Percentiles rank a stretch among this genome's conserved stretches.
phyloP scores from a whole-genome alignment of 2,888 invertebrate species.

The Dicranocentrus wangi region DNA sequence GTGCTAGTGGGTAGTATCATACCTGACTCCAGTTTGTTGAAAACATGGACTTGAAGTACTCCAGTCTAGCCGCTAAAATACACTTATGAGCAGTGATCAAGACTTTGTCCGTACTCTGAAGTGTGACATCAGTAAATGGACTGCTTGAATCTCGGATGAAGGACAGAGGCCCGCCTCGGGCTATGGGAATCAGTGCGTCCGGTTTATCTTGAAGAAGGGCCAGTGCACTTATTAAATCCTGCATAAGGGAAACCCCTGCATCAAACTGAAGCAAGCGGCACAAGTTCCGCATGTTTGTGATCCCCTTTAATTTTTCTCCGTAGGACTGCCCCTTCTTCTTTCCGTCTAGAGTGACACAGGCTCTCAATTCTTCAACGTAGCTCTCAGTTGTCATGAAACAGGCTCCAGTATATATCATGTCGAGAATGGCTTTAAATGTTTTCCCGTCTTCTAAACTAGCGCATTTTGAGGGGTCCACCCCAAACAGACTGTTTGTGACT shows the following conservation, averaged over 20 bases:
- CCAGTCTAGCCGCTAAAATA: slow-evolving; percentile 85
- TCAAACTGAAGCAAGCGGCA: slow-evolving; percentile 65
- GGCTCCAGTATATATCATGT: slow-evolving; percentile 30
- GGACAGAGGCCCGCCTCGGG: slow-evolving; percentile 42
- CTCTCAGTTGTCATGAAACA: background rate
- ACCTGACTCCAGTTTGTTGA: slow-evolving; percentile 79
- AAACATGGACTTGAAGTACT: slow-evolving; percentile 87
- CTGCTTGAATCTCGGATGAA: slow-evolving; percentile 77
- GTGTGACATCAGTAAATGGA: slow-evolving; percentile 80
- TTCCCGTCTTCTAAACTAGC: slow-evolving; percentile 24
- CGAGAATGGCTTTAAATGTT: slow-evolving; percentile 33
- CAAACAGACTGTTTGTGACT: slow-evolving; percentile 38
- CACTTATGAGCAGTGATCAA: slow-evolving; percentile 84
- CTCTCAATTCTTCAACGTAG: slow-evolving; percentile 2
- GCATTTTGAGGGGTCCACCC: slow-evolving; percentile 30
- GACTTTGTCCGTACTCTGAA: slow-evolving; percentile 76
- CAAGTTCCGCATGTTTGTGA: slow-evolving; percentile 73
- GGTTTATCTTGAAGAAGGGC: background rate
- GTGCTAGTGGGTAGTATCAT: no score
- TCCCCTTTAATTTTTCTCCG: slow-evolving; percentile 74
- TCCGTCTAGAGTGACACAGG: background rate
- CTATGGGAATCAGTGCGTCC: background rate
- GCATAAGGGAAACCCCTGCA: slow-evolving; percentile 76
- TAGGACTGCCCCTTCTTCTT: background rate
- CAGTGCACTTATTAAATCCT: slow-evolving; percentile 2